These are phyloP conservation scores for Tolypeutes matacus DNA, from an alignment of 2,797 vertebrate genomes.

Conservation along the genomic window DNA sequence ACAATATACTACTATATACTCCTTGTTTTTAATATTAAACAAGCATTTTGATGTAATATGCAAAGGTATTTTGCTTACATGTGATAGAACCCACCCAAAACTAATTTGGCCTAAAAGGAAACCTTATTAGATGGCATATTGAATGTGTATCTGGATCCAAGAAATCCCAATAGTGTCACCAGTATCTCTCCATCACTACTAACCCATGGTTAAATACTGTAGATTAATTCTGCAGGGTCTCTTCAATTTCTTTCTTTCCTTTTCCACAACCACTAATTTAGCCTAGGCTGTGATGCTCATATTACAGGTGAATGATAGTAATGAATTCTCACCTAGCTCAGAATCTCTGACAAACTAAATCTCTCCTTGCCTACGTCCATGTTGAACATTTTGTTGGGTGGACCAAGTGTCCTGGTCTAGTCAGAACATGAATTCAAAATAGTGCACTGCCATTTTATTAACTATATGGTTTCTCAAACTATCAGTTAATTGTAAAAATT, in stretches of 20 bases:
- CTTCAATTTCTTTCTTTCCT: slow-evolving; percentile 39
- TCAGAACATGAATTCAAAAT: background rate
- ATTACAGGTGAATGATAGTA: background rate
- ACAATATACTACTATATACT: background rate
- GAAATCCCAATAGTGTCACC: background rate
- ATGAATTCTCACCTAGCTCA: background rate
- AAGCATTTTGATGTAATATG: slow-evolving; percentile 18
- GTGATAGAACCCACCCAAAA: background rate
- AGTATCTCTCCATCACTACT: background rate
- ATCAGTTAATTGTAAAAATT: slow-evolving; percentile 23
- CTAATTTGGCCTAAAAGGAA: background rate
- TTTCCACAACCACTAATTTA: background rate
- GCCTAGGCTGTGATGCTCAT: slow-evolving; percentile 22
- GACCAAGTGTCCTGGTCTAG: background rate
- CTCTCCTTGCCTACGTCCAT: background rate
- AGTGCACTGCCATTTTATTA: background rate
- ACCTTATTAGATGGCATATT: background rate
- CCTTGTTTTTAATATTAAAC: slow-evolving; percentile 2
- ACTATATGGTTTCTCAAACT: background rate
- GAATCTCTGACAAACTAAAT: background rate
- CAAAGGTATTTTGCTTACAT: background rate
- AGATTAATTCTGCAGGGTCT: background rate
- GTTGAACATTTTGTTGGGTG: background rate
- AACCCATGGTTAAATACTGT: background rate
- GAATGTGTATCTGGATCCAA: background rate